Percentiles rank a stretch among this genome's conserved stretches.
Evolutionary conservation across 1,140 invertebrate genomes (phyloP).

Genomic region (Camponotus pennsylvanicus): DNA sequence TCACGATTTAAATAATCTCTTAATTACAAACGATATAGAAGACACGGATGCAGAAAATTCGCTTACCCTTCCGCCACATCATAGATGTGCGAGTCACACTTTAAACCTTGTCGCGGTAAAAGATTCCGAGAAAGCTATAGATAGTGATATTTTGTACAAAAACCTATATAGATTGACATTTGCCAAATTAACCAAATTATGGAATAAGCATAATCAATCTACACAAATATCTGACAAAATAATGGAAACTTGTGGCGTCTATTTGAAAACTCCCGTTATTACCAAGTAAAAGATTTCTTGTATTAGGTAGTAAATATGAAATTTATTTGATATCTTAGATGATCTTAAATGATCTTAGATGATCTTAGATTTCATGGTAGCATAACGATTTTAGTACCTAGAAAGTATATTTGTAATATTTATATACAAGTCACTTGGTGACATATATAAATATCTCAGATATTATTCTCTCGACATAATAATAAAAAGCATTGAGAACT

Average conservation of each 20-base stretch:
- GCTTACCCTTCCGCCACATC: background rate
- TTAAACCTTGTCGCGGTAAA: slow-evolving; percentile 2
- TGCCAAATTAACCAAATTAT: slow-evolving; percentile 7
- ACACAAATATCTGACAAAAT: slow-evolving; percentile 16
- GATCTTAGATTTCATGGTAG: too few relatives aligned
- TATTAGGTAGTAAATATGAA: too few relatives aligned
- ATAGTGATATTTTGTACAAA: background rate
- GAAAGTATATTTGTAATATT: too few relatives aligned
- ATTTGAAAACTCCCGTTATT: slow-evolving; percentile 16
- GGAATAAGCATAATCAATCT: slow-evolving; percentile 15
- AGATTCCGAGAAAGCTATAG: slow-evolving; percentile 18
- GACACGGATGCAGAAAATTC: background rate
- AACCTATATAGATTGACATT: background rate
- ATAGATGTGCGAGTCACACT: slow-evolving; percentile 23
- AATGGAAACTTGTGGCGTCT: background rate
- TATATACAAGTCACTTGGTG: too few relatives aligned
- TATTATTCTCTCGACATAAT: too few relatives aligned
- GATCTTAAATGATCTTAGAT: too few relatives aligned
- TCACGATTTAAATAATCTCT: background rate
- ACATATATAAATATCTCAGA: too few relatives aligned
- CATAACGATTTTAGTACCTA: too few relatives aligned
- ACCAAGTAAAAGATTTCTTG: slow-evolving; percentile 6
- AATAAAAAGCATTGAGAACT: too few relatives aligned
- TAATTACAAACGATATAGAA: background rate
- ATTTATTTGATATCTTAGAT: too few relatives aligned